Base-by-base conservation (phyloP, 64 coral and sea anemone species). In the Stylophora pistillata region DNA sequence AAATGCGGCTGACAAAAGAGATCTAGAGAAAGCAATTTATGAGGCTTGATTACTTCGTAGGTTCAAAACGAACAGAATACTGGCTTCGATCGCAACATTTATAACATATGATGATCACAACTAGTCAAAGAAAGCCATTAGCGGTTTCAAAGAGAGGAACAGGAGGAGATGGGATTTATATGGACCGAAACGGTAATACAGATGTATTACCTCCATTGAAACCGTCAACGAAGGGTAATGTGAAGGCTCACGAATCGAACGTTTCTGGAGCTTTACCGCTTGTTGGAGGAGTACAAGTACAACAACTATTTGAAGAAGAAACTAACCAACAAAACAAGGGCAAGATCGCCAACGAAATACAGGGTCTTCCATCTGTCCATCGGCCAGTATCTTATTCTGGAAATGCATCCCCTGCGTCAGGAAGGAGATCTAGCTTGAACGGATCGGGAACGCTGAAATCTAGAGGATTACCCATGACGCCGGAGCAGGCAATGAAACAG, bases 241-340 rank as follows among this genome's bases (percentile, higher is more conserved):
- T 94, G n/a, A 94, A 90, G 53, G 73, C 85, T 3, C 93, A 79
- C 5, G 30, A 83, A 76, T 90, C 52, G 16, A 90, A 63, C 32
- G 89, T 85, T 55, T 66, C 90, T 74, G 91, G 95, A 52, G 47
- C 82, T 70, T 47, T 94, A 30, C 93, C 93, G n/a, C 81, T 90
- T 90, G 62, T 94, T 23, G 93, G 82, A 74, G 88, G 91, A 17
- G 88, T 99, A 41, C 97, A 99, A 59, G 97, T 99, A 71, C 97
- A 99, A 76, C 97, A 99, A 47, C 91, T 99, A 76, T 99, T 99
- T 79, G 97, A 99, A 76, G 97, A 99, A 16, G 97, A 99, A 85
- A 99, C 97, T 32, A 99, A 99, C 74, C 93, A 99, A 20, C 93
- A 92, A 52, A 86, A 90, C 20, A 86, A 92, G 76, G 82, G 77